phyloP scores from a whole-genome alignment of 2,888 invertebrate species.

The Antheraea yamamai region DNA sequence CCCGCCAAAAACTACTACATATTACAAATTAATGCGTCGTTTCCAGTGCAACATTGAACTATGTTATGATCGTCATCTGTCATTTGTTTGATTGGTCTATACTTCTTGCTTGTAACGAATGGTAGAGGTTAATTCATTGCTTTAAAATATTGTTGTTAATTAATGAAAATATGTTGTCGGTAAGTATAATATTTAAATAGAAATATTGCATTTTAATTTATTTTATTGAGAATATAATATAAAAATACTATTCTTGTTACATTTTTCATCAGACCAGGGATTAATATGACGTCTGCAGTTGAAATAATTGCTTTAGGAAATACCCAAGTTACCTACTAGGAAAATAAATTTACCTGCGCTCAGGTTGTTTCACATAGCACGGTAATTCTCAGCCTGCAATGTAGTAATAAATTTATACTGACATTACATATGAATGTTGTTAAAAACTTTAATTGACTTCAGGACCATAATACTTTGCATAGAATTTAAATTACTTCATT shows the following conservation, averaged over 20 bases:
- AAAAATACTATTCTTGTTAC: constrained; percentile 4
- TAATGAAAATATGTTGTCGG: not conserved
- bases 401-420: not conserved
- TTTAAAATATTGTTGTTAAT: not conserved
- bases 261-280: constrained; percentile 11
- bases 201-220: too few relatives aligned
- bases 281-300: not conserved
- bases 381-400: not conserved
- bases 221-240: not conserved
- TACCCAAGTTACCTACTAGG: constrained; percentile 21
- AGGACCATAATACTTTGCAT: too few relatives aligned
- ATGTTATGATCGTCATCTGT: not conserved
- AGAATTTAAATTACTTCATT: not conserved
- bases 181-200: not conserved
- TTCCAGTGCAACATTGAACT: not conserved
- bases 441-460: not conserved
- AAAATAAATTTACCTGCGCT: constrained; percentile 13
- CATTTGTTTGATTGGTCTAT: not conserved
- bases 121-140: not conserved
- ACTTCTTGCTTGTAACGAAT: too few relatives aligned
- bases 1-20: too few relatives aligned
- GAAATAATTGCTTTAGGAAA: constrained; percentile 26
- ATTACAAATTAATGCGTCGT: not conserved
- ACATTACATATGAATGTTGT: not conserved
- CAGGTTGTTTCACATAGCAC: constrained; percentile 5